Evolutionary conservation across 2,797 vertebrate species (phyloP), one percentile per base, ranked within the genome.

Genomic region (Myoxocephalus aenaeus): DNA sequence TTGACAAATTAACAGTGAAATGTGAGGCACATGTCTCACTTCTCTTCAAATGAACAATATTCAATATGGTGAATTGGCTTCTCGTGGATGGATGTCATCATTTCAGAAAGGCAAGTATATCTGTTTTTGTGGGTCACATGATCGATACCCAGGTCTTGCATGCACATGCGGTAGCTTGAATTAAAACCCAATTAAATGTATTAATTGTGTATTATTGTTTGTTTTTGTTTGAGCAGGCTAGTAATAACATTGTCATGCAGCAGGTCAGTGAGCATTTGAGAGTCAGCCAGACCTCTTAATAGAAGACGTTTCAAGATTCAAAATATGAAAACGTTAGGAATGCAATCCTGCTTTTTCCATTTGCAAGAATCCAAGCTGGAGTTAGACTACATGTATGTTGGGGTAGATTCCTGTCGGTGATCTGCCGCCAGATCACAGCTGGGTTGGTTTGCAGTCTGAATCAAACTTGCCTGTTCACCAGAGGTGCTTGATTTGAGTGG

Each of bases 401-500:
- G 46, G 36, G 12, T 44, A 79, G 64, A 80, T 74, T 86, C 10
- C 56, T 46, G 61, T 48, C 50, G 69, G 75, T 72, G 74, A 83
- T 86, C 63, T 74, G 71, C 57, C 79, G 84, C 75, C 82, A 86
- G 69, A 79, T 86, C 81, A 80, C 79, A 84, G 79, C 71, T 85
- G 77, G 82, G 73, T 70, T 50, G 40, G 27, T 74, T 81, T 84
- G 72, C 75, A 86, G 68, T 72, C 57, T 73, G 64, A 73, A 75
- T 65, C 79, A 44, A 84, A 65, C 84, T 73, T 10, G 70, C 75
- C 53, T 64, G 68, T 61, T 83, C 0, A 66, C 87, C 87, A 0
- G 73, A 86, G 85, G 87, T 81, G 70, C 53, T 73, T 57, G 70
- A 84, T 85, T 89, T 81, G 81, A 88, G 83, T 68, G 15, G 85